Percentiles rank a stretch among this genome's conserved stretches.
These are phyloP conservation scores for Agonopterix heracliana DNA, from an alignment of 2,888 invertebrate genomes.

Conservation along the genomic window DNA sequence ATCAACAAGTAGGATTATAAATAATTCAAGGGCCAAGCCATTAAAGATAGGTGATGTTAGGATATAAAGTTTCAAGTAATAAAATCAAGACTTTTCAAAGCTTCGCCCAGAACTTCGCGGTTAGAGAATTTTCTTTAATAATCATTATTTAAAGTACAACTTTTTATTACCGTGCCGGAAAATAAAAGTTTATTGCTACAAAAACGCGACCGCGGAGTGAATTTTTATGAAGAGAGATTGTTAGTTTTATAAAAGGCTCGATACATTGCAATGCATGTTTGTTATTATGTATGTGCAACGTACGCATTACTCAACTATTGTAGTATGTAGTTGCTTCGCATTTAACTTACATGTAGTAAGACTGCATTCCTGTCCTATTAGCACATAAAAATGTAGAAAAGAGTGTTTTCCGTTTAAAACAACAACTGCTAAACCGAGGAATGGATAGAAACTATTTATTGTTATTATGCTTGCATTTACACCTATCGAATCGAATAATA, in stretches of 20 bases:
- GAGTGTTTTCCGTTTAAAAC: constrained; percentile 9
- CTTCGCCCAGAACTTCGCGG: neutral
- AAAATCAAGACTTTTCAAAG: constrained; percentile 2
- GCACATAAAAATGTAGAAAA: constrained; percentile 29
- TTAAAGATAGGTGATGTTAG: constrained; percentile 3
- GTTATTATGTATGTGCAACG: constrained; percentile 5
- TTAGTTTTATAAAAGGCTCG: neutral
- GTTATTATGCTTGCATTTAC: no score
- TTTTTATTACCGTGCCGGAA: neutral
- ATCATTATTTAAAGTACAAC: neutral
- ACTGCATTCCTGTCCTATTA: constrained; percentile 39
- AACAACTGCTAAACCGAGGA: neutral
- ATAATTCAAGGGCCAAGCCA: constrained; percentile 1
- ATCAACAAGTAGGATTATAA: constrained; percentile 9
- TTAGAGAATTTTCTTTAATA: neutral
- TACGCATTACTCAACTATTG: constrained; percentile 10
- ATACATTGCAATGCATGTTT: neutral
- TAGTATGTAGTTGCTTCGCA: constrained; percentile 18
- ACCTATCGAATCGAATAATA: no score
- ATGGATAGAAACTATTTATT: no score
- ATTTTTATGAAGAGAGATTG: neutral
- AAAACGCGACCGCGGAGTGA: no score
- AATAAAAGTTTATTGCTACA: neutral
- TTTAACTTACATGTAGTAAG: constrained; percentile 23
- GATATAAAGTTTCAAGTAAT: constrained; percentile 8